phyloP scores from a whole-genome alignment of 2,888 invertebrate species.

The Entomobrya multifasciata region DNA sequence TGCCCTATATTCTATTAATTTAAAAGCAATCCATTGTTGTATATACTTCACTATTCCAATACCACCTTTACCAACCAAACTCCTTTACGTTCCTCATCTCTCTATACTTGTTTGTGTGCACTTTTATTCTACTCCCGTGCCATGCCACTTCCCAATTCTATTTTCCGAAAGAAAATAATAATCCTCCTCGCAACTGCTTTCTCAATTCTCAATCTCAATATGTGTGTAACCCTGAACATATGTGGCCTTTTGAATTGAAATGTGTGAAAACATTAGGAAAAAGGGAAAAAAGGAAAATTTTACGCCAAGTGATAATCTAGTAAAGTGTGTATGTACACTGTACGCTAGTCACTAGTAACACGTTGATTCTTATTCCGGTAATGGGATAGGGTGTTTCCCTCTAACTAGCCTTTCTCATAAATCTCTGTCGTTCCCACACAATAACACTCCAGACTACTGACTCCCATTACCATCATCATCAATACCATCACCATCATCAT shows the following conservation, averaged over 20 bases:
- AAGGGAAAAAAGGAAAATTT: slow-evolving; percentile 54
- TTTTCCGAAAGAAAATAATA: slow-evolving; percentile 46
- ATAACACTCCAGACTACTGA: slow-evolving; percentile 71
- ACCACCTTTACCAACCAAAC: slow-evolving; percentile 1
- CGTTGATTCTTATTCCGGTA: slow-evolving; percentile 70
- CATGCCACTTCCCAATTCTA: slow-evolving; percentile 57
- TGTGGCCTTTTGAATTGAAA: slow-evolving; percentile 72
- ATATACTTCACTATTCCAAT: slow-evolving; percentile 10
- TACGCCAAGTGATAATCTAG: slow-evolving; percentile 67
- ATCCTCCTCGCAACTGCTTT: background rate
- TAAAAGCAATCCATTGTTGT: slow-evolving; percentile 40
- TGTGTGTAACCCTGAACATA: slow-evolving; percentile 66
- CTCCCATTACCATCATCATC: slow-evolving; percentile 58
- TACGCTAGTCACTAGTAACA: background rate
- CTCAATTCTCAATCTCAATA: slow-evolving; percentile 43
- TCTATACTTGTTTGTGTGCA: background rate
- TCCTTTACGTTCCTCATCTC: background rate
- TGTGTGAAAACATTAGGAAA: slow-evolving; percentile 77
- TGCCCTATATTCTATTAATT: slow-evolving; percentile 58
- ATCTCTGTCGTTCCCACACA: slow-evolving; percentile 79
- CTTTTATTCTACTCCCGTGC: slow-evolving; percentile 19
- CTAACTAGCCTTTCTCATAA: slow-evolving; percentile 78
- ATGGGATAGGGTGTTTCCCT: slow-evolving; percentile 77
- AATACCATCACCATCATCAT: slow-evolving; percentile 46
- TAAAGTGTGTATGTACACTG: slow-evolving; percentile 31